Percentiles rank a stretch among this genome's conserved stretches.
phyloP scores from a whole-genome alignment of 1,140 invertebrate genomes.

The Drosophila oshimai region DNA sequence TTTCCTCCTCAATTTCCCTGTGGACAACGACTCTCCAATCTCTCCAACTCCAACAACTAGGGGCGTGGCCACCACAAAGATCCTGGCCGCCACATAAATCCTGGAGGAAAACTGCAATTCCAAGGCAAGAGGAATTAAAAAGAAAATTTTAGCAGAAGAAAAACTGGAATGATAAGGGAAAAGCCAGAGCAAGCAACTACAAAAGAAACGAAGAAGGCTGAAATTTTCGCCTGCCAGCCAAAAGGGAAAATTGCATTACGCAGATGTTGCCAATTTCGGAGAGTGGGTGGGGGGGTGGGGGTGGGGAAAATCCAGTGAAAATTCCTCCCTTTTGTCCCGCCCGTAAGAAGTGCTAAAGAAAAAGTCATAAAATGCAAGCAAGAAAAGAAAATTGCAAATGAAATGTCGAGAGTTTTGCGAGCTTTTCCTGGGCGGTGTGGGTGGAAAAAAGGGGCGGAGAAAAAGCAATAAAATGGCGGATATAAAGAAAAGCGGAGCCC shows the following conservation, averaged over 20 bases:
- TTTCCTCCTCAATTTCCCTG: conserved; percentile 2
- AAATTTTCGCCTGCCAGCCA: conserved; percentile 51
- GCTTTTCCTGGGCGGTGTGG: conserved; percentile 9
- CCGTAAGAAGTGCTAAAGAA: conserved; percentile 59
- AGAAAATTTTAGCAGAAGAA: conserved; percentile 6
- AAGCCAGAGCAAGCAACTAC: conserved; percentile 6
- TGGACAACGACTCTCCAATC: too few relatives aligned
- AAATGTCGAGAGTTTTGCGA: conserved; percentile 61
- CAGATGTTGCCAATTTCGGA: conserved; percentile 71
- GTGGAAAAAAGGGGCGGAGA: conserved; percentile 6
- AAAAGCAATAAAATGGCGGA: conserved; percentile 67
- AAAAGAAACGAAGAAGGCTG: conserved; percentile 28
- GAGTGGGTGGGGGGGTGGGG: neutral
- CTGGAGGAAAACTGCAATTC: conserved; percentile 38
- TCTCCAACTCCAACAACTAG: conserved; percentile 17
- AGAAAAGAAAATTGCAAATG: conserved; percentile 74
- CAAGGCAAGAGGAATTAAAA: conserved; percentile 50
- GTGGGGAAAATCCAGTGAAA: conserved; percentile 1
- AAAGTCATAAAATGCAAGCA: conserved; percentile 73
- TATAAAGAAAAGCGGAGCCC: conserved; percentile 42
- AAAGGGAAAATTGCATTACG: conserved; percentile 71
- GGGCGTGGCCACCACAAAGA: conserved; percentile 52
- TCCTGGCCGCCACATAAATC: conserved; percentile 44
- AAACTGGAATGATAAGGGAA: conserved; percentile 12
- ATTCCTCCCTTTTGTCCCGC: conserved; percentile 10